Evolutionary conservation across 2,797 vertebrate genomes (phyloP), one percentile per base, ranked within the genome.

Genomic region (Lithobates pipiens): DNA sequence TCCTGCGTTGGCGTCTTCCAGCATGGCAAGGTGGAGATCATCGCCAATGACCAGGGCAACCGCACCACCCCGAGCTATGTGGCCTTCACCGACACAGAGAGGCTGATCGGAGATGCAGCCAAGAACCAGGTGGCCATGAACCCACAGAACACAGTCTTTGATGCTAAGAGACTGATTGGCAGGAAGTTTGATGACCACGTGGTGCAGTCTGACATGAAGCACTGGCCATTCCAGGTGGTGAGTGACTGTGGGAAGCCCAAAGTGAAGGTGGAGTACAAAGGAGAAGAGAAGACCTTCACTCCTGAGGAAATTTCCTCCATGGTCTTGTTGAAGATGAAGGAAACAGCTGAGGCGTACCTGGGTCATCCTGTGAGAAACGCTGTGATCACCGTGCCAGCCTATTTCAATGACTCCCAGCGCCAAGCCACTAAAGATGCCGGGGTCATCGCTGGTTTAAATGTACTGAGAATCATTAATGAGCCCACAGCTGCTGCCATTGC

Each of bases 41-140:
- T 70, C 27, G 75, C 75, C 32, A 77, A 77, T 36, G 75, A 77
- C 25, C 75, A 77, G 50, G 75, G 75, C 1, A 63, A 77, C 54
- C 50, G 75, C 39, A 79, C 77, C 36, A 69, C 77, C 36, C 77
- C 77, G 11, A 80, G 77, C 42, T 80, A 80, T 13, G 77, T 80
- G 65, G 77, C 77, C 65, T 80, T 80, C 42, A 69, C 77, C 16
- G 77, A 80, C 65, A 80, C 78, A 29, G 78, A 80, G 36, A 80
- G 78, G n/a, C 25, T 80, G 65, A 80, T 80, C 11, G 65, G 78
- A 21, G 78, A 80, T 54, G 78, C 78, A n/a, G 78, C 78, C 67
- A 80, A 80, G 78, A 80, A 80, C 67, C 78, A 80, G 42, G 78
- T 80, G 39, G 78, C 78, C 42, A 42, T 80, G 39, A 80, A 80